A percentile compares a stretch with the other conserved stretches of the same genome.
phyloP scores from a whole-genome alignment of 1,140 invertebrate genomes.

The Thaumatotibia leucotreta region DNA sequence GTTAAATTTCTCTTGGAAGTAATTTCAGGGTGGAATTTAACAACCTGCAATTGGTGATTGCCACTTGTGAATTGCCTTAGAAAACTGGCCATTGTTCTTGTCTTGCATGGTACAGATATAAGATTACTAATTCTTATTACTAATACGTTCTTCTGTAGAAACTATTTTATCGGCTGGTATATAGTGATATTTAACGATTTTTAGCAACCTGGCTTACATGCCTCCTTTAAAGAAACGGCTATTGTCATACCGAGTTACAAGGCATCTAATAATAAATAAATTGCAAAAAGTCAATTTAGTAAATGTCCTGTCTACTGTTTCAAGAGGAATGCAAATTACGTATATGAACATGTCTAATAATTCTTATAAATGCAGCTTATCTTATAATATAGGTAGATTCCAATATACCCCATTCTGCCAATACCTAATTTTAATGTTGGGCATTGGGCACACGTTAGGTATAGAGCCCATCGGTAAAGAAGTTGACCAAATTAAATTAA shows the following conservation, averaged over 20 bases:
- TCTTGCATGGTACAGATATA: neutral
- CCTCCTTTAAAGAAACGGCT: neutral
- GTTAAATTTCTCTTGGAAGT: conserved; percentile 7
- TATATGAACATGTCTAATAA: neutral
- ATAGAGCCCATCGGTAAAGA: neutral
- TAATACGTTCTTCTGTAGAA: neutral
- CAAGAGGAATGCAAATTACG: neutral
- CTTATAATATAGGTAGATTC: neutral
- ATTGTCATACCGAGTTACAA: neutral
- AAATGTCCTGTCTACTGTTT: neutral
- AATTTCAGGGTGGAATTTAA: too few relatives aligned
- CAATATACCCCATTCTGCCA: neutral
- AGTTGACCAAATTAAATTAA: conserved; percentile 10
- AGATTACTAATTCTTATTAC: conserved; percentile 1
- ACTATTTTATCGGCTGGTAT: neutral
- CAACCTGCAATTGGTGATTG: neutral
- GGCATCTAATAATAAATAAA: too few relatives aligned
- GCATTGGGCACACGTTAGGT: neutral
- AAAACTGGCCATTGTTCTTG: conserved; percentile 10
- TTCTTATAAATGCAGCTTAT: neutral
- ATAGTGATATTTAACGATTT: neutral
- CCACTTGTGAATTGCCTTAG: conserved; percentile 10
- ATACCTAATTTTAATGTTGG: neutral
- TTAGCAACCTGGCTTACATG: neutral
- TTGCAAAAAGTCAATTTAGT: too few relatives aligned